These are phyloP conservation scores for Drosophila ananassae DNA, from an alignment of 1,140 invertebrate genomes.

Conservation along the genomic window DNA sequence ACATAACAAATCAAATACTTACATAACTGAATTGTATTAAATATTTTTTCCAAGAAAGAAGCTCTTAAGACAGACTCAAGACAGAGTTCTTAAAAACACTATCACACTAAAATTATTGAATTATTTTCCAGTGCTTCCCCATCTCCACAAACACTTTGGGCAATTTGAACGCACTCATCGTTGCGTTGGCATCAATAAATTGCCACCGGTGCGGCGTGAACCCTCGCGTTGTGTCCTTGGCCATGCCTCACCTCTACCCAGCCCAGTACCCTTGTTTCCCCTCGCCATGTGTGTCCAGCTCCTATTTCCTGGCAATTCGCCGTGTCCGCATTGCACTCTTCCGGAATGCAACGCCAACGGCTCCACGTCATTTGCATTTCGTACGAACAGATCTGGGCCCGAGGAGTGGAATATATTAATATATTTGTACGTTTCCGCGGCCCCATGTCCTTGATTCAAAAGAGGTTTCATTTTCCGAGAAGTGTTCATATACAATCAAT, in stretches of 20 bases:
- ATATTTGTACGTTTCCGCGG: slow-evolving; percentile 23
- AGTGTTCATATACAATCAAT: slow-evolving; percentile 2
- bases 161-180: slow-evolving; percentile 45
- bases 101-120: too few relatives aligned
- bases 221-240: slow-evolving; percentile 33
- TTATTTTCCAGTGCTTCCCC: slow-evolving; percentile 4
- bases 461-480: slow-evolving; percentile 4
- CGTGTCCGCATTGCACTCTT: slow-evolving; percentile 29
- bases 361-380: slow-evolving; percentile 42
- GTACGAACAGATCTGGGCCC: slow-evolving; percentile 4
- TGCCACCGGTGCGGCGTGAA: slow-evolving; percentile 30
- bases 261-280: not conserved
- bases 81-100: too few relatives aligned
- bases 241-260: not conserved
- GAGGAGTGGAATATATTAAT: slow-evolving; percentile 34
- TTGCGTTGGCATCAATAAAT: slow-evolving; percentile 44
- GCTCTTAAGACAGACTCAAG: too few relatives aligned
- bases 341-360: slow-evolving; percentile 34
- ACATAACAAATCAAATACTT: too few relatives aligned
- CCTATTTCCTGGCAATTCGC: slow-evolving; percentile 22
- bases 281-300: slow-evolving; percentile 12
- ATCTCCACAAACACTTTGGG: slow-evolving; percentile 8
- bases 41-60: not conserved
- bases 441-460: slow-evolving; percentile 11
- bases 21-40: too few relatives aligned